Conservation (phyloP, 92 coral and sea anemone genomes). For the Palythoa heliodiscus region DNA sequence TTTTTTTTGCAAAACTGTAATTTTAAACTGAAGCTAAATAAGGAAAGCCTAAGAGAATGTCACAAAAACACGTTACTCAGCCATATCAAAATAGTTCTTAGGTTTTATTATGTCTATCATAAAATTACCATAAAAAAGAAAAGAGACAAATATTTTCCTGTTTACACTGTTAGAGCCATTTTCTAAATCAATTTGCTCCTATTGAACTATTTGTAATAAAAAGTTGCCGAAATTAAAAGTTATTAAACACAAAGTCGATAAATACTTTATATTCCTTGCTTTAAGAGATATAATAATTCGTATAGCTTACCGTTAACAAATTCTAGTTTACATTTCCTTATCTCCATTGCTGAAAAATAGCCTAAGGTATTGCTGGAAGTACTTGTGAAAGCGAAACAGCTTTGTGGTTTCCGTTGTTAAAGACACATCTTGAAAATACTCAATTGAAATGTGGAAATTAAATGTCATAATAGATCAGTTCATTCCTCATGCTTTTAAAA, state of each 20-base stretch:
- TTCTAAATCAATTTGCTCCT: neutral
- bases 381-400: neutral
- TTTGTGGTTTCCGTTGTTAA: neutral
- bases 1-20: too few relatives aligned
- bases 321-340: neutral
- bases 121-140: neutral
- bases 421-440: neutral
- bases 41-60: too few relatives aligned
- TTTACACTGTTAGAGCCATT: neutral
- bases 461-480: neutral
- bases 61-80: too few relatives aligned
- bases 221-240: neutral
- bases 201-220: neutral
- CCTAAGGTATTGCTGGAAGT: neutral
- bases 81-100: too few relatives aligned
- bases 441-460: neutral
- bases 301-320: neutral
- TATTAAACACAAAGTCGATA: neutral
- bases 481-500: neutral
- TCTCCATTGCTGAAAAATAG: neutral
- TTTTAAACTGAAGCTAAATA: too few relatives aligned
- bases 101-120: too few relatives aligned
- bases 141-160: neutral
- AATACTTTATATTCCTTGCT: neutral
- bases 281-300: neutral